These are phyloP conservation scores for Aethes cnicana DNA, from an alignment of 2,888 invertebrate genomes.

Conservation along the genomic window DNA sequence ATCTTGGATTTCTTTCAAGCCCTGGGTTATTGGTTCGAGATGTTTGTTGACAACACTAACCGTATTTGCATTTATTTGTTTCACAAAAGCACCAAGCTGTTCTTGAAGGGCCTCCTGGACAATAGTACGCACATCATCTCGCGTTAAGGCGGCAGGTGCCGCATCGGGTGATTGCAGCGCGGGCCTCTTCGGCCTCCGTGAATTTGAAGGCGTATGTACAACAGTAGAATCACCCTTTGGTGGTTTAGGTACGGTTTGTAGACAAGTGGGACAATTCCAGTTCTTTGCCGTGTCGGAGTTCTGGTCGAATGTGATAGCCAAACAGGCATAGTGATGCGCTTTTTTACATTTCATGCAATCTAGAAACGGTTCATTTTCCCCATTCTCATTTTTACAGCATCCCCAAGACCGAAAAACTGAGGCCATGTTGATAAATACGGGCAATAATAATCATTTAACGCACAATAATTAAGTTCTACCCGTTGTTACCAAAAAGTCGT, in stretches of 20 bases:
- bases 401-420: neutral
- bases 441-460: too few relatives aligned
- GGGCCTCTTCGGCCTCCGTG: neutral
- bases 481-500: neutral
- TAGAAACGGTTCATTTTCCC: neutral
- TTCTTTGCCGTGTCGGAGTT: too few relatives aligned
- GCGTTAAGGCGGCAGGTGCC: neutral
- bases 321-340: neutral
- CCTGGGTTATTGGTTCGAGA: neutral
- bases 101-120: neutral
- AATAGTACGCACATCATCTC: neutral
- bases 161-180: neutral
- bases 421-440: neutral
- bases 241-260: neutral
- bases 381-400: neutral
- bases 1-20: constrained; percentile 3
- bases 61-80: neutral
- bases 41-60: neutral
- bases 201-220: neutral
- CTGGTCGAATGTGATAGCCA: neutral
- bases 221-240: neutral
- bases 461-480: too few relatives aligned
- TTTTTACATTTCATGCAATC: neutral
- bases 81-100: neutral
- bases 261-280: neutral